A percentile compares a stretch with the other conserved stretches of the same genome.
These are phyloP conservation scores for Corynorhinus townsendii DNA, from an alignment of 2,113 vertebrate species.

Conservation along the genomic window DNA sequence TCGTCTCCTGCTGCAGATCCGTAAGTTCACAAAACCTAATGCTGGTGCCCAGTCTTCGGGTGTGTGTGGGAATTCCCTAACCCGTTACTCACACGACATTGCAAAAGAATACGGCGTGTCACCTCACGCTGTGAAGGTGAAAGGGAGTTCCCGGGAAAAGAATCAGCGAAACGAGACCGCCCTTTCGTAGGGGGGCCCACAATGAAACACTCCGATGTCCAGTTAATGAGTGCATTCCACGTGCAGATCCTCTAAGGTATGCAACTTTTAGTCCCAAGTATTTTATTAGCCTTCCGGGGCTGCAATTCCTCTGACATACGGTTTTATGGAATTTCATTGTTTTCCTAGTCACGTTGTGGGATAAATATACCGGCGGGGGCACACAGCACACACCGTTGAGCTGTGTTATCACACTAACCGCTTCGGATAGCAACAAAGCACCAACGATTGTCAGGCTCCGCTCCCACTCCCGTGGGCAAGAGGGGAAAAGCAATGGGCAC, in stretches of 20 bases:
- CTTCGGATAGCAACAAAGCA: background rate
- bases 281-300: slow-evolving; percentile 58
- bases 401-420: background rate
- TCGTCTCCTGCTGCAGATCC: background rate
- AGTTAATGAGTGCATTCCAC: slow-evolving; percentile 16
- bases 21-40: background rate
- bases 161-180: background rate
- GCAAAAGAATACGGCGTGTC: background rate
- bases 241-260: slow-evolving; percentile 29
- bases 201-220: background rate
- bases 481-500: background rate
- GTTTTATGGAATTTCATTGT: slow-evolving; percentile 49
- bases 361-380: slow-evolving; percentile 40
- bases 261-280: slow-evolving; percentile 16
- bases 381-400: background rate
- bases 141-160: background rate
- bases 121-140: background rate
- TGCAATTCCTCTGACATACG: slow-evolving; percentile 44
- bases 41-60: no score
- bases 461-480: no score
- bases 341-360: slow-evolving; percentile 44
- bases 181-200: background rate
- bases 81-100: background rate
- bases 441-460: no score
- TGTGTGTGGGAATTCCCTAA: background rate